Evolutionary conservation across 1,140 invertebrate genomes (phyloP).

Genomic region (Copidosoma floridanum): DNA sequence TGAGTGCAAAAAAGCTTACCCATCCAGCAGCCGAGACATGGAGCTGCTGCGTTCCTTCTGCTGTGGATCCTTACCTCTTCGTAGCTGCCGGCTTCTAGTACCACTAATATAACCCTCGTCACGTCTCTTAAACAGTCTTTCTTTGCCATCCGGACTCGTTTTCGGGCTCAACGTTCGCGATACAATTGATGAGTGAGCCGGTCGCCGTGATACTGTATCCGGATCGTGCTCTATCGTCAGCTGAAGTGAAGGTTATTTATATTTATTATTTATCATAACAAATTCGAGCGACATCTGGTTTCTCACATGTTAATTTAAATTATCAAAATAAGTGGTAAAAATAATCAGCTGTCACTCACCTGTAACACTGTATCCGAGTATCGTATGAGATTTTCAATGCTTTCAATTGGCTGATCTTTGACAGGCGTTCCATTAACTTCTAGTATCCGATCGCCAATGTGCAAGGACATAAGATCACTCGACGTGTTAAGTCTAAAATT

Average conservation of each 20-base stretch:
- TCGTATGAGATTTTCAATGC: conserved; percentile 73
- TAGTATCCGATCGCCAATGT: conserved; percentile 86
- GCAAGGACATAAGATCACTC: conserved; percentile 77
- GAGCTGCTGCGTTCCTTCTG: conserved; percentile 83
- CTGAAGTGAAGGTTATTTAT: conserved; percentile 45
- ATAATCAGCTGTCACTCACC: conserved; percentile 51
- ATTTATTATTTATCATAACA: too few relatives aligned
- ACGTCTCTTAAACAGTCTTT: conserved; percentile 67
- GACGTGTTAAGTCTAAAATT: conserved; percentile 74
- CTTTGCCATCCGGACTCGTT: conserved; percentile 58
- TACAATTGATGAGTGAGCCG: conserved; percentile 47
- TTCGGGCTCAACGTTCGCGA: conserved; percentile 47
- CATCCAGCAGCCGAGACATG: conserved; percentile 80
- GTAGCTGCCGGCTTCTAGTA: conserved; percentile 59
- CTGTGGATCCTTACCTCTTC: conserved; percentile 55
- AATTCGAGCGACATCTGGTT: too few relatives aligned
- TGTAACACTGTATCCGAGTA: conserved; percentile 74
- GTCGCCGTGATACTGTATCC: conserved; percentile 62
- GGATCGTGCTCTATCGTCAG: conserved; percentile 88
- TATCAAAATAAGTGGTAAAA: too few relatives aligned
- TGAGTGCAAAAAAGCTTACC: conserved; percentile 56
- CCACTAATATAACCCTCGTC: conserved; percentile 65
- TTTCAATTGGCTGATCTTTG: conserved; percentile 73
- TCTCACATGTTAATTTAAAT: too few relatives aligned
- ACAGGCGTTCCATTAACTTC: conserved; percentile 90